These are phyloP conservation scores for Anthopleura sola DNA, from an alignment of 64 coral and sea anemone genomes.

Conservation along the genomic window DNA sequence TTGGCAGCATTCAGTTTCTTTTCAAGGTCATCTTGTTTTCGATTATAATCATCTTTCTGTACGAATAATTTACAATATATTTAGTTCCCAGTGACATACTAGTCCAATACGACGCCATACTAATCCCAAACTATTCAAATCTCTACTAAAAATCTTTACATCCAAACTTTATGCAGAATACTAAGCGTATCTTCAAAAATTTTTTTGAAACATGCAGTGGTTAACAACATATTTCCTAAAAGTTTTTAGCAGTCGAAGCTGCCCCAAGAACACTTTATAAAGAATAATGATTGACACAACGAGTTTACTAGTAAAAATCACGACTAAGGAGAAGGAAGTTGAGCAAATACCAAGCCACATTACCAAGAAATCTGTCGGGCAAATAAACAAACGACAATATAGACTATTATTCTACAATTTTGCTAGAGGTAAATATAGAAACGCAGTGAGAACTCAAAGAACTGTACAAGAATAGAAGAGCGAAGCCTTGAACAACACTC, in stretches of 20 bases:
- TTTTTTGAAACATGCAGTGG: too few species aligned
- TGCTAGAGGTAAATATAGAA: neutral
- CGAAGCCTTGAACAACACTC: neutral
- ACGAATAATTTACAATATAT: neutral
- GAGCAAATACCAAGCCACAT: neutral
- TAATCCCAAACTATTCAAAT: neutral
- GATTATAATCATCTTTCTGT: slow-evolving; percentile 65
- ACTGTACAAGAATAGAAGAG: neutral
- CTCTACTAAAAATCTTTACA: too few species aligned
- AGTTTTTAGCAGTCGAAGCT: too few species aligned
- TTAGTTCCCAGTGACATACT: neutral
- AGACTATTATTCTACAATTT: neutral
- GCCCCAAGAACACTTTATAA: too few species aligned
- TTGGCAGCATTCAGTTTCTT: slow-evolving; percentile 76
- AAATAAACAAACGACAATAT: neutral
- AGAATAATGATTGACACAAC: too few species aligned
- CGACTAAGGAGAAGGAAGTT: too few species aligned
- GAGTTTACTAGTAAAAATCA: too few species aligned
- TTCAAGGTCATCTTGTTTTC: slow-evolving; percentile 63
- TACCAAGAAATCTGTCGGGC: neutral
- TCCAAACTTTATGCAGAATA: too few species aligned
- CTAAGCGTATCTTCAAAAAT: too few species aligned
- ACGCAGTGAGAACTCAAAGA: neutral
- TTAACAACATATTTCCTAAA: too few species aligned
- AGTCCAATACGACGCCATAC: too few species aligned